Percentiles rank a stretch among this genome's conserved stretches.
phyloP scores from a whole-genome alignment of 2,888 invertebrate species.

The Melanchra persicariae region DNA sequence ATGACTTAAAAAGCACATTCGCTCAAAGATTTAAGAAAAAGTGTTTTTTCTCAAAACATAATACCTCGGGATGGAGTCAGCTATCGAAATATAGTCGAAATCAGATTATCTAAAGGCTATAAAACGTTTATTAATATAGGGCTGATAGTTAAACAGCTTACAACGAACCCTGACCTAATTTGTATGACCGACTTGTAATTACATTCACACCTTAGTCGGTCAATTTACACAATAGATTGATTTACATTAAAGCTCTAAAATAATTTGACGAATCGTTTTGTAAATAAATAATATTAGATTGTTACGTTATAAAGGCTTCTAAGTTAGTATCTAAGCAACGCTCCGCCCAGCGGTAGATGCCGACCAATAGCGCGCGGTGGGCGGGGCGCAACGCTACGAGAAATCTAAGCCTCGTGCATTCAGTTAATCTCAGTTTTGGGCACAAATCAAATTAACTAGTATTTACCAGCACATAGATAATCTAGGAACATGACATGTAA shows the following conservation, averaged over 20 bases:
- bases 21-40: not conserved
- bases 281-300: constrained; percentile 68
- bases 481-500: constrained; percentile 18
- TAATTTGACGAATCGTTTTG: constrained; percentile 31
- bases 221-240: constrained; percentile 16
- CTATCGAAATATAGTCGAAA: not conserved
- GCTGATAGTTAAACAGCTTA: not conserved
- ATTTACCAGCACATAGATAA: constrained; percentile 15
- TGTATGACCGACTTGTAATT: not conserved
- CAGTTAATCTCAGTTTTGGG: constrained; percentile 64
- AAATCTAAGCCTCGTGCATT: constrained; percentile 80
- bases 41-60: not conserved
- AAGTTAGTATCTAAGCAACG: constrained; percentile 86
- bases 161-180: not conserved
- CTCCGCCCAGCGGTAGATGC: constrained; percentile 85
- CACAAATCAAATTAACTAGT: constrained; percentile 39
- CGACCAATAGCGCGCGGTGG: constrained; percentile 85
- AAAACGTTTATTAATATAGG: not conserved
- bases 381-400: constrained; percentile 81
- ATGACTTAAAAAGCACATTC: no score
- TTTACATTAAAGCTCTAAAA: constrained; percentile 25
- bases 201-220: not conserved
- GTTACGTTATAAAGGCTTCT: constrained; percentile 80
- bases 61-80: not conserved
- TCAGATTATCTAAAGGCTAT: not conserved